phyloP scores from a whole-genome alignment of 2,797 vertebrate genomes.

The Loriculus beryllinus region DNA sequence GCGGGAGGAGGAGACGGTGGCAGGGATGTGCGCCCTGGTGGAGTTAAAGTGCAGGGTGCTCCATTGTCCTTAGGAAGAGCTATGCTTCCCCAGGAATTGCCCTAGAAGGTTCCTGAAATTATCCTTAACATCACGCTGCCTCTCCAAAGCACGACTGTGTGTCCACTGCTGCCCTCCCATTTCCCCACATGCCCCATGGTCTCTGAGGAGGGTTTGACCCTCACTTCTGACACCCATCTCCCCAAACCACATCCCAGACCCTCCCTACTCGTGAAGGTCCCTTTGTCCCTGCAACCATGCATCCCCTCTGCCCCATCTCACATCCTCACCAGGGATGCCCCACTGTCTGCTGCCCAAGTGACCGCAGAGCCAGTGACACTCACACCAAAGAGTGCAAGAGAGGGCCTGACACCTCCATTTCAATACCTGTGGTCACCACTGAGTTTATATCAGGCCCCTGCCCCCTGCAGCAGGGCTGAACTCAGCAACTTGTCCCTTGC shows the following conservation, averaged over 20 bases:
- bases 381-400: not conserved
- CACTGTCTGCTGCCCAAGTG: not conserved
- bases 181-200: not conserved
- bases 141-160: not conserved
- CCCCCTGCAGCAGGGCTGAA: not conserved
- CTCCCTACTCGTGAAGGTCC: not conserved
- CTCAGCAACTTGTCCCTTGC: not conserved
- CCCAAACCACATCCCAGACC: not conserved
- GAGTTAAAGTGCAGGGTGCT: rapidly evolving
- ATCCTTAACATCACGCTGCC: not conserved
- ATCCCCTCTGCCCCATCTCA: not conserved
- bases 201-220: not conserved
- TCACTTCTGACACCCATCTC: not conserved
- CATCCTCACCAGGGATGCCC: too few species aligned
- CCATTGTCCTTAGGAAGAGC: rapidly evolving
- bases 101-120: not conserved
- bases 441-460: not conserved
- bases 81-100: not conserved
- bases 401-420: not conserved
- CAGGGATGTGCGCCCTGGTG: rapidly evolving
- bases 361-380: not conserved
- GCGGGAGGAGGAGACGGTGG: not conserved
- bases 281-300: not conserved
- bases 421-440: not conserved
- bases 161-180: not conserved